Evolutionary conservation across 2,888 invertebrate genomes (phyloP).

Genomic region (Holacanthella duospinosa): DNA sequence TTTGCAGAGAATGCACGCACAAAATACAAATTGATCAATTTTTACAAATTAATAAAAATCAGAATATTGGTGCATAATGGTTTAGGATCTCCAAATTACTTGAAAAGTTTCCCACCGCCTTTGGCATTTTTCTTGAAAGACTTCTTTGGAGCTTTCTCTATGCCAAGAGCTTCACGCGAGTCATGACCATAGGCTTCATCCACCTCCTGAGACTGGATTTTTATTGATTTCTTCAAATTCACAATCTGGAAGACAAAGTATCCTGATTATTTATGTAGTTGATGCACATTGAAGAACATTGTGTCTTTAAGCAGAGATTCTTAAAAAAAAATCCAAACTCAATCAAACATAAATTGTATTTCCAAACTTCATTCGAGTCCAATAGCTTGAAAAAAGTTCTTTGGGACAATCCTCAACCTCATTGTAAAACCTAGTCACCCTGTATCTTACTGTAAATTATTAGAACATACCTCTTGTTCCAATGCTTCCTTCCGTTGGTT

Average conservation of each 20-base stretch:
- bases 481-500: constrained; percentile 68
- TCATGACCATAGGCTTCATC: constrained; percentile 72
- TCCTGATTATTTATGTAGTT: not conserved
- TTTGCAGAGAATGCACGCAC: too few species aligned
- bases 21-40: too few species aligned
- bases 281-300: too few species aligned
- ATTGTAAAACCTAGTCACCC: not conserved
- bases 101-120: constrained; percentile 28
- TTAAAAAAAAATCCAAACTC: too few species aligned
- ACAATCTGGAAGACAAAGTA: constrained; percentile 52
- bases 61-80: too few species aligned
- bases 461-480: constrained; percentile 65
- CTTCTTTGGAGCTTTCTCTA: constrained; percentile 44
- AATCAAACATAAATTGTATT: too few species aligned
- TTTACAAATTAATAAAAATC: too few species aligned
- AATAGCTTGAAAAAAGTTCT: not conserved
- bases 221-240: constrained; percentile 78
- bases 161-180: constrained; percentile 54
- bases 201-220: constrained; percentile 53
- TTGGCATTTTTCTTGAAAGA: constrained; percentile 47
- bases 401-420: not conserved
- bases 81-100: constrained; percentile 23
- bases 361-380: constrained; percentile 4
- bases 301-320: not conserved
- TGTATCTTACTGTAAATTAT: too few species aligned